phyloP scores from a whole-genome alignment of 1,140 invertebrate genomes.

The Cyphomyrmex costatus region DNA sequence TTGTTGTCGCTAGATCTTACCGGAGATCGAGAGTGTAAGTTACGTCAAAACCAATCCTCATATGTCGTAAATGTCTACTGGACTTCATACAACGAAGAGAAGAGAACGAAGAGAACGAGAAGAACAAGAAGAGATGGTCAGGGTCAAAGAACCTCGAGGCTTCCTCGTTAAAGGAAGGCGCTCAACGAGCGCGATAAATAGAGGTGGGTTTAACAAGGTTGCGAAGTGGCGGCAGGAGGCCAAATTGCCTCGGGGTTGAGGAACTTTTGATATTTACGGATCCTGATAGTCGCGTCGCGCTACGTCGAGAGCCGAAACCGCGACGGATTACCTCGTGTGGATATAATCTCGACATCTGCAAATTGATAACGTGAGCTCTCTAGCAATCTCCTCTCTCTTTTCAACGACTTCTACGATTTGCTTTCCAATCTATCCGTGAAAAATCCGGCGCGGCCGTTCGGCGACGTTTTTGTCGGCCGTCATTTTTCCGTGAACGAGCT shows the following conservation, averaged over 20 bases:
- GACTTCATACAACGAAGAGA: neutral
- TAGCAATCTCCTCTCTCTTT: neutral
- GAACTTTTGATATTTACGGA: slow-evolving; percentile 59
- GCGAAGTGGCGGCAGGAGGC: slow-evolving; percentile 30
- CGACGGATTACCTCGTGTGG: neutral
- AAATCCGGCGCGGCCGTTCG: slow-evolving; percentile 40
- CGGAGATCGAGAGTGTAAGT: neutral
- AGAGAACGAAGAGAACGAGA: neutral
- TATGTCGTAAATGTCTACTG: slow-evolving; percentile 5
- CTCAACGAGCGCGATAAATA: slow-evolving; percentile 75
- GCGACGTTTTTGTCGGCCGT: slow-evolving; percentile 16
- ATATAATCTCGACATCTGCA: slow-evolving; percentile 1
- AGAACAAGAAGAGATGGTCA: slow-evolving; percentile 28
- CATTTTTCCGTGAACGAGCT: slow-evolving; percentile 51
- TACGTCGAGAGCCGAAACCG: neutral
- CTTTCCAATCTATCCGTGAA: slow-evolving; percentile 51
- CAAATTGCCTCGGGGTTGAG: slow-evolving; percentile 52
- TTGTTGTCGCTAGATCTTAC: neutral
- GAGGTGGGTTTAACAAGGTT: slow-evolving; percentile 73
- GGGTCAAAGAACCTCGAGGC: slow-evolving; percentile 66
- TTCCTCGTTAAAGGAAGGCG: slow-evolving; percentile 76
- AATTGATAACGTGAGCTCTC: neutral
- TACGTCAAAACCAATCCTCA: slow-evolving; percentile 8
- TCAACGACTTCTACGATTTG: slow-evolving; percentile 8
- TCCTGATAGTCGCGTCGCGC: slow-evolving; percentile 1